Conservation (phyloP, 2,888 invertebrate species). For the Diplolepis rosae region DNA sequence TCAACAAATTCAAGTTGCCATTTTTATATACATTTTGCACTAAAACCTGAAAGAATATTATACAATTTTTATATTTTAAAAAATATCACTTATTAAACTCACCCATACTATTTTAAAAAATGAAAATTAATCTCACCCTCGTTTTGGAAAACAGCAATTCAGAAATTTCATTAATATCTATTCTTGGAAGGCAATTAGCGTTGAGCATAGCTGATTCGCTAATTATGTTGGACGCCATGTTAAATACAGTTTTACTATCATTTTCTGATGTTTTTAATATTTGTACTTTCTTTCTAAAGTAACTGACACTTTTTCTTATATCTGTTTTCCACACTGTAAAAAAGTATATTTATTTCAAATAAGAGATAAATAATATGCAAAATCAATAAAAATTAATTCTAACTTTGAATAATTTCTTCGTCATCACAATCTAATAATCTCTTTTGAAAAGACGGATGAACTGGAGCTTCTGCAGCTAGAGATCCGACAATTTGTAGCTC, state of each 20-base stretch:
- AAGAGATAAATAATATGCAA: background rate
- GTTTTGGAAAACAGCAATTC: conserved; percentile 57
- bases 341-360: conserved; percentile 17
- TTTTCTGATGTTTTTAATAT: conserved; percentile 49
- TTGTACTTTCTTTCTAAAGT: conserved; percentile 45
- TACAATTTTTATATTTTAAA: background rate
- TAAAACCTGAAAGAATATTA: conserved; percentile 51
- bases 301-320: conserved; percentile 42
- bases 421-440: conserved; percentile 57
- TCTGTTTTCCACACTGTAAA: conserved; percentile 59
- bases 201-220: conserved; percentile 55
- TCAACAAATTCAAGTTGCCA: conserved; percentile 56
- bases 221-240: conserved; percentile 52
- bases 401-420: conserved; percentile 55
- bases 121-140: conserved; percentile 52
- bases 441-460: conserved; percentile 53
- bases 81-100: too few species aligned
- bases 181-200: conserved; percentile 51
- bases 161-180: conserved; percentile 53
- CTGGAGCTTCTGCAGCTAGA: conserved; percentile 52
- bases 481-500: conserved; percentile 48
- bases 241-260: conserved; percentile 48
- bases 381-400: background rate
- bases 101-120: background rate
- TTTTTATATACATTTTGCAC: conserved; percentile 56